Conservation (phyloP, 2,797 vertebrate species). For the Botia almorhae region DNA sequence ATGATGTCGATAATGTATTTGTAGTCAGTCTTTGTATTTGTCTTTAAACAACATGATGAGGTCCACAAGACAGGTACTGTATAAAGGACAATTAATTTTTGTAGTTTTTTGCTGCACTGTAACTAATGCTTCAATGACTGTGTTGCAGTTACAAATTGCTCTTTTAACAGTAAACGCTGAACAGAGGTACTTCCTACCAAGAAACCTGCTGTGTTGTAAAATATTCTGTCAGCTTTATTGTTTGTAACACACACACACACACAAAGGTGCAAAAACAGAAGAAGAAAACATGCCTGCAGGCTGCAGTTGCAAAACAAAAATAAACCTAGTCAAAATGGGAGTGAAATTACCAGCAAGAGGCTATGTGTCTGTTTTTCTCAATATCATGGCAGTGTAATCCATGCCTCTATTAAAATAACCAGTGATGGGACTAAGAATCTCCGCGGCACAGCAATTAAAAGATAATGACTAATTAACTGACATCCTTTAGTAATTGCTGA, state of each 20-base stretch:
- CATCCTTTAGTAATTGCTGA: slow-evolving; percentile 17
- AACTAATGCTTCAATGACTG: background rate
- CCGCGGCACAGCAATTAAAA: slow-evolving; percentile 33
- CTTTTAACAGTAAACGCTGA: slow-evolving; percentile 22
- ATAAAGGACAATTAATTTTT: background rate
- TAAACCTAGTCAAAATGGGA: slow-evolving; percentile 45
- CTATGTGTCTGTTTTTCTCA: slow-evolving; percentile 23
- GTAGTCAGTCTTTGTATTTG: no score
- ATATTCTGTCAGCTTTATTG: slow-evolving; percentile 18
- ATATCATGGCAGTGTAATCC: slow-evolving; percentile 25
- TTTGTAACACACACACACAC: slow-evolving; percentile 12
- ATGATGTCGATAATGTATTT: no score
- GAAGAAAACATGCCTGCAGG: slow-evolving; percentile 18
- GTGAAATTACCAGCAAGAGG: slow-evolving; percentile 21
- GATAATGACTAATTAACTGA: slow-evolving; percentile 34
- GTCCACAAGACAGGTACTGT: background rate
- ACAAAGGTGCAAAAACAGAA: background rate
- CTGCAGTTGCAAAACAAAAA: slow-evolving; percentile 18
- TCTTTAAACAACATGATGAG: background rate
- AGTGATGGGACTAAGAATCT: slow-evolving; percentile 4
- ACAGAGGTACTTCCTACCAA: background rate
- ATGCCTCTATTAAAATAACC: slow-evolving; percentile 20
- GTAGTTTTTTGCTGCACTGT: background rate
- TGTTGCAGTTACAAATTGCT: slow-evolving; percentile 8
- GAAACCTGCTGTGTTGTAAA: slow-evolving; percentile 12